Evolutionary conservation across 2,888 invertebrate species (phyloP).

Genomic region (Stenoptilia bipunctidactyla): DNA sequence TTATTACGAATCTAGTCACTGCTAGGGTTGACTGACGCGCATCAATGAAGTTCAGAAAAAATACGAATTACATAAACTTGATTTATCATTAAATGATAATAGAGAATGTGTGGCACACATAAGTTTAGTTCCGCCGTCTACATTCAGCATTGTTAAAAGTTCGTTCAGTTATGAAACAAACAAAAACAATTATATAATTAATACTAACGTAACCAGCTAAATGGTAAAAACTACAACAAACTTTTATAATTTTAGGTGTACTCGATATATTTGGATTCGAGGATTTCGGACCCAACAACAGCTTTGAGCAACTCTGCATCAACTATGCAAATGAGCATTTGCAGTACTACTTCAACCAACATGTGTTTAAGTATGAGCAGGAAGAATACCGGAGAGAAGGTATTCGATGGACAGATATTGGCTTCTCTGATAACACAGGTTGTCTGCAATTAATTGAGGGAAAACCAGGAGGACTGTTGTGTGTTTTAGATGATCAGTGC

Average conservation of each 20-base stretch:
- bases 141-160: too few relatives aligned
- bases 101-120: too few relatives aligned
- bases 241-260: constrained; percentile 72
- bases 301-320: constrained; percentile 97
- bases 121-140: too few relatives aligned
- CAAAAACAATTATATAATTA: background rate
- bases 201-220: background rate
- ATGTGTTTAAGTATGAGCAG: constrained; percentile 97
- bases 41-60: too few relatives aligned
- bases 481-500: constrained; percentile 96
- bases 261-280: constrained; percentile 98
- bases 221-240: background rate
- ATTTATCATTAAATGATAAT: too few relatives aligned
- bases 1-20: too few relatives aligned
- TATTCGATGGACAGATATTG: constrained; percentile 95
- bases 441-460: constrained; percentile 94
- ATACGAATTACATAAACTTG: too few relatives aligned
- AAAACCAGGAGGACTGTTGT: constrained; percentile 89
- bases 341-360: constrained; percentile 97
- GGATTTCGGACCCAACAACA: constrained; percentile 90
- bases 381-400: constrained; percentile 95
- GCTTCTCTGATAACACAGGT: constrained; percentile 95
- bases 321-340: constrained; percentile 98
- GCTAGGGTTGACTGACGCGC: too few relatives aligned
- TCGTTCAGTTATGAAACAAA: too few relatives aligned